These are phyloP conservation scores for Neolamprologus hecqui DNA, from an alignment of 2,113 vertebrate species.

Conservation along the genomic window DNA sequence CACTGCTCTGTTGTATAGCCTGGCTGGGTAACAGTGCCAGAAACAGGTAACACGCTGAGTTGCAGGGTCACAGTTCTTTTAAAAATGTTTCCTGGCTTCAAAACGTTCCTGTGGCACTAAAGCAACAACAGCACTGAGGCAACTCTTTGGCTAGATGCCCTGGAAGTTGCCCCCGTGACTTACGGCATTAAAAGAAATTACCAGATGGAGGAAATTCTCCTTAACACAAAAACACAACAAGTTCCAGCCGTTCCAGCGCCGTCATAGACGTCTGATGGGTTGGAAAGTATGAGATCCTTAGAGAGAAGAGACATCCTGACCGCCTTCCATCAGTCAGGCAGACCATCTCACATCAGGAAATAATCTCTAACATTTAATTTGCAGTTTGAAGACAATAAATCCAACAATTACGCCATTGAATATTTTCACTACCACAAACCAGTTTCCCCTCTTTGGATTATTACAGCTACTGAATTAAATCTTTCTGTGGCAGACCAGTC, in stretches of 20 bases:
- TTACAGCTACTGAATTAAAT: slow-evolving; percentile 3
- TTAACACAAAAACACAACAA: not conserved
- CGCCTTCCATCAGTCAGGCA: slow-evolving; percentile 9
- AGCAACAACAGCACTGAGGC: slow-evolving; percentile 9
- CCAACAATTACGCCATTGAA: slow-evolving; percentile 29
- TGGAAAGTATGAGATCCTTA: slow-evolving; percentile 36
- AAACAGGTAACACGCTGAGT: not conserved
- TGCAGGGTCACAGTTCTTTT: not conserved
- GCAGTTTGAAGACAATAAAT: slow-evolving; percentile 27
- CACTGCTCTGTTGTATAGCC: not conserved
- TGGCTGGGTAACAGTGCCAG: not conserved
- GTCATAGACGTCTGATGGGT: not conserved
- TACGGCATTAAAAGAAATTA: not conserved
- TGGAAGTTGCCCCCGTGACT: slow-evolving; percentile 6
- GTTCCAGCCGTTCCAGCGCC: not conserved
- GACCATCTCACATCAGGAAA: slow-evolving; percentile 35
- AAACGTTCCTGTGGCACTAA: not conserved
- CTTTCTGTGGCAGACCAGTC: not conserved
- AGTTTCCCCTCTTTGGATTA: slow-evolving; percentile 9
- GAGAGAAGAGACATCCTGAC: slow-evolving; percentile 1
- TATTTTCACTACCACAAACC: slow-evolving; percentile 29
- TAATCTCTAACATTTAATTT: slow-evolving; percentile 31
- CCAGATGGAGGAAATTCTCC: slow-evolving; percentile 18
- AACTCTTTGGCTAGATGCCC: not conserved
- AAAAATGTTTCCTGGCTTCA: slow-evolving; percentile 23